phyloP scores from a whole-genome alignment of 2,797 vertebrate genomes.

The Trematomus bernacchii region DNA sequence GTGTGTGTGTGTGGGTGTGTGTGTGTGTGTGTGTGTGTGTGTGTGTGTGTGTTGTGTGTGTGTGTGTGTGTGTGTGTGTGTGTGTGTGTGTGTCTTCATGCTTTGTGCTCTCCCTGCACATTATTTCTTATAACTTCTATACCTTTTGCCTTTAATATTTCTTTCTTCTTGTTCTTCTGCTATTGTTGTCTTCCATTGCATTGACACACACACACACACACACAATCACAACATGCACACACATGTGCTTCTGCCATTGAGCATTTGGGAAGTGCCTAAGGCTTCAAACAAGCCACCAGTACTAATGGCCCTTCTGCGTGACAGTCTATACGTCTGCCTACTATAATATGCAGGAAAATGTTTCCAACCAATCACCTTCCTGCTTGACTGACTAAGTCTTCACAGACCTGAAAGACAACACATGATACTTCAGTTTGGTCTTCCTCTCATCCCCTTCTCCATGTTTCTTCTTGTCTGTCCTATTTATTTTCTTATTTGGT shows the following conservation, averaged over 20 bases:
- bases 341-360: conserved; percentile 34
- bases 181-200: background rate
- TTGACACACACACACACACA: conserved; percentile 1
- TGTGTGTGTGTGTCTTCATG: conserved; percentile 20
- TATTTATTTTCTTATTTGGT: conserved; percentile 16
- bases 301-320: conserved; percentile 40
- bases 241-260: conserved; percentile 14
- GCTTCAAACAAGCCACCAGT: conserved; percentile 42
- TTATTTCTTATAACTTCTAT: conserved; percentile 5
- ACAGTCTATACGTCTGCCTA: conserved; percentile 6
- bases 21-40: background rate
- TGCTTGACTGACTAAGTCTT: conserved; percentile 10
- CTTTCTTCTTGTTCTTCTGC: background rate
- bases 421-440: background rate
- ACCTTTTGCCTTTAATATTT: background rate
- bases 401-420: background rate
- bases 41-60: conserved; percentile 12
- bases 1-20: background rate
- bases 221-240: conserved; percentile 5
- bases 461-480: background rate
- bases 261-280: conserved; percentile 50
- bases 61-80: conserved; percentile 40
- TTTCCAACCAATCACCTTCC: conserved; percentile 30
- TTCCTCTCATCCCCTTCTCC: background rate
- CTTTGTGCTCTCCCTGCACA: conserved; percentile 6